phyloP scores from a whole-genome alignment of 2,113 vertebrate species.

The Delphinapterus leucas region DNA sequence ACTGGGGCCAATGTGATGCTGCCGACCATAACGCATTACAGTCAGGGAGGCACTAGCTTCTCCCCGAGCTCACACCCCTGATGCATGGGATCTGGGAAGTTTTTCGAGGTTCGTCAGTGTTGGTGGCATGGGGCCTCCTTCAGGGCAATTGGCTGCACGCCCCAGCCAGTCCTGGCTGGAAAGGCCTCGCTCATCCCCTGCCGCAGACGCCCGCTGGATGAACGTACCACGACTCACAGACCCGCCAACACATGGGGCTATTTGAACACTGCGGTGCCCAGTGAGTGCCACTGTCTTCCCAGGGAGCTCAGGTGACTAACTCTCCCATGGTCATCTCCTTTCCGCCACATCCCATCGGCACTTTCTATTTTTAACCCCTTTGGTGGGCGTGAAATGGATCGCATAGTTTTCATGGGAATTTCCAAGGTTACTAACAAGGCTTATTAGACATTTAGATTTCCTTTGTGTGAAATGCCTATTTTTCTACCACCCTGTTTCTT shows the following conservation, averaged over 20 bases:
- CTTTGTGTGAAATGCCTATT: not conserved
- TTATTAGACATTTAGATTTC: not conserved
- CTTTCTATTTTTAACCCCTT: not conserved
- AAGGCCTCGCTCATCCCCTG: not conserved
- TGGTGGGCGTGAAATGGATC: not conserved
- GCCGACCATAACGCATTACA: accelerated
- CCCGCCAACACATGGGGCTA: not conserved
- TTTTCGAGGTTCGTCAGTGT: not conserved
- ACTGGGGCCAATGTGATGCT: not conserved
- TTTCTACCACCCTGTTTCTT: not conserved
- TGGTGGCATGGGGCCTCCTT: not conserved
- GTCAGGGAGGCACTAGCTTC: not conserved
- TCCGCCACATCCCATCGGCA: not conserved
- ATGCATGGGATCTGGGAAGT: not conserved
- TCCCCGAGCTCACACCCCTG: not conserved
- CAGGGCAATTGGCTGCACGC: not conserved
- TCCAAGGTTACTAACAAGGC: not conserved
- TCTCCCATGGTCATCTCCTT: not conserved
- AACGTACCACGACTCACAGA: not conserved
- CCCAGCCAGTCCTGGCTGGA: not conserved
- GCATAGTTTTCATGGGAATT: not conserved
- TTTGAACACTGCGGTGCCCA: not conserved
- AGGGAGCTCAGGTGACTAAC: not conserved
- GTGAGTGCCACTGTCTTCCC: not conserved
- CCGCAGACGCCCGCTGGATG: not conserved